phyloP scores from a whole-genome alignment of 2,888 invertebrate genomes.

The Odontothrips loti region DNA sequence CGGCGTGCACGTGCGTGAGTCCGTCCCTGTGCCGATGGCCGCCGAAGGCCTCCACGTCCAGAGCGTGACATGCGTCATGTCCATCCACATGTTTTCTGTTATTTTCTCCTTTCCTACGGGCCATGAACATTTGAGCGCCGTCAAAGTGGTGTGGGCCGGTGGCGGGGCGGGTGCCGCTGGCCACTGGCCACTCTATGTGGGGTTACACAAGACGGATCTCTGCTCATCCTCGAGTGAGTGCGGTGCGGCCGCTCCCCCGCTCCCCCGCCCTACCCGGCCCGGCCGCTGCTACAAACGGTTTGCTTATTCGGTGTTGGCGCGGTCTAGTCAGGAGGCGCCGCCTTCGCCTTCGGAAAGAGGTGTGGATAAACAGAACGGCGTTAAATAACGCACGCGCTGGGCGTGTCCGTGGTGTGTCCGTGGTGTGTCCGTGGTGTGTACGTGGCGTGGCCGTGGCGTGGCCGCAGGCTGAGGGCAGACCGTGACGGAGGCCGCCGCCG shows the following conservation, averaged over 20 bases:
- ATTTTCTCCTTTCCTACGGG: no score
- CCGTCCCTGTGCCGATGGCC: no score
- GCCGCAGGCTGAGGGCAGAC: no score
- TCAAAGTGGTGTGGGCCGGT: neutral
- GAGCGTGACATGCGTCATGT: no score
- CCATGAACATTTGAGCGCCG: neutral
- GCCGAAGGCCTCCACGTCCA: no score
- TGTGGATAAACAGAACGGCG: conserved; percentile 1
- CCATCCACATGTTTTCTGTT: no score
- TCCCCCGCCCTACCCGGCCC: neutral
- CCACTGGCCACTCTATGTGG: no score
- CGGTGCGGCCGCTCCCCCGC: neutral
- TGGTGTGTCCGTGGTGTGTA: neutral
- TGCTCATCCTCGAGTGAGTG: no score
- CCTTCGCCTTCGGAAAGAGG: neutral
- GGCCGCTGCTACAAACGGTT: neutral
- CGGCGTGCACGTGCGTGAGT: no score
- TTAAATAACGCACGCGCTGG: neutral
- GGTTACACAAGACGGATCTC: no score
- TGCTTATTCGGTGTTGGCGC: neutral
- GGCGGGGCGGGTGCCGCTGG: neutral
- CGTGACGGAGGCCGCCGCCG: no score
- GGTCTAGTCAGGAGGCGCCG: neutral
- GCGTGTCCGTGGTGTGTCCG: neutral
- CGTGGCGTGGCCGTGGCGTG: no score